Percentiles rank a stretch among this genome's conserved stretches.
These are phyloP conservation scores for Macropus fuliginosus DNA, from an alignment of 2,797 vertebrate species.

Conservation along the genomic window DNA sequence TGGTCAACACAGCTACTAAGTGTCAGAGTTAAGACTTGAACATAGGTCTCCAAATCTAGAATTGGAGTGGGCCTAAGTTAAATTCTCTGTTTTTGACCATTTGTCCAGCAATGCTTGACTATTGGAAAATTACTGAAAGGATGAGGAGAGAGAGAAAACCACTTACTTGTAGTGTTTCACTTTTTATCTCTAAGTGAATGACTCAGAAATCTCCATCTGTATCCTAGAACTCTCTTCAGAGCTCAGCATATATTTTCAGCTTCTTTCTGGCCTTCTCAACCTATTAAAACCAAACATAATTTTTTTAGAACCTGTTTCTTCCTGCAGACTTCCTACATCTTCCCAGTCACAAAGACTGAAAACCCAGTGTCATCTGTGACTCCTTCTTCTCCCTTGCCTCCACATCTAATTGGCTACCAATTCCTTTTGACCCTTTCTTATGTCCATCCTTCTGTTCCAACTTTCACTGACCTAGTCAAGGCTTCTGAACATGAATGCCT, in stretches of 20 bases:
- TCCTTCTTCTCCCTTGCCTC: neutral
- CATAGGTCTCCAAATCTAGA: too few species aligned
- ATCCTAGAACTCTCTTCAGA: neutral
- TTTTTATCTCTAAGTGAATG: too few species aligned
- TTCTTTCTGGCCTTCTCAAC: neutral
- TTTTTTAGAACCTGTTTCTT: neutral
- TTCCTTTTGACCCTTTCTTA: neutral
- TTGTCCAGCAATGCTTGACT: too few species aligned
- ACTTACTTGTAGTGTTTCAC: too few species aligned
- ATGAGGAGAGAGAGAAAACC: too few species aligned
- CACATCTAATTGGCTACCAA: neutral
- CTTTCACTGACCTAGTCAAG: neutral
- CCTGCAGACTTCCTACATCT: neutral
- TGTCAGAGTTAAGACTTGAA: too few species aligned
- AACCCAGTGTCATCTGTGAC: neutral
- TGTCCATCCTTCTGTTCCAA: neutral
- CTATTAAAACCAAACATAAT: neutral
- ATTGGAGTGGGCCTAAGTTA: too few species aligned
- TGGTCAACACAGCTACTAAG: too few species aligned
- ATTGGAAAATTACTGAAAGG: too few species aligned
- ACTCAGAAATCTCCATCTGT: neutral
- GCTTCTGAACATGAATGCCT: neutral
- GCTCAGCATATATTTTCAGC: neutral
- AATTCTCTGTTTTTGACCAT: too few species aligned
- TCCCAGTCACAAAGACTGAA: too few species aligned